phyloP scores from a whole-genome alignment of 2,888 invertebrate species.

The Chirona hameri region DNA sequence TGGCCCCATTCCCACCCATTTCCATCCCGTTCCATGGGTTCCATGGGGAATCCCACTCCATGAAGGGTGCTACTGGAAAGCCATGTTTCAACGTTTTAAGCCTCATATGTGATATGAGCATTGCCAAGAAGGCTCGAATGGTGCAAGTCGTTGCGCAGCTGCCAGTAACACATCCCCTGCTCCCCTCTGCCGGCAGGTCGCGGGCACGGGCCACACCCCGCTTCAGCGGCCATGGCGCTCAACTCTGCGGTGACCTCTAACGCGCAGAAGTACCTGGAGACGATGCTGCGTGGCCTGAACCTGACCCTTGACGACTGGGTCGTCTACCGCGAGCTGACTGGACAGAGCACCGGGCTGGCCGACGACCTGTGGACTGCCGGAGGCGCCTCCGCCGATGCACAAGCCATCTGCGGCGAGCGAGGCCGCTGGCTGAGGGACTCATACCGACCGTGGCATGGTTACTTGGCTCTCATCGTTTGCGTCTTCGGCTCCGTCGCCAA shows the following conservation, averaged over 20 bases:
- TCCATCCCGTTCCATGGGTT: too few relatives aligned
- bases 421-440: constrained; percentile 59
- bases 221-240: not conserved
- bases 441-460: constrained; percentile 80
- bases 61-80: too few relatives aligned
- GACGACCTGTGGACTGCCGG: not conserved
- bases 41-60: too few relatives aligned
- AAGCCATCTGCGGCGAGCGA: constrained; percentile 53
- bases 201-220: not conserved
- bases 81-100: too few relatives aligned
- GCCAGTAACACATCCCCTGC: too few relatives aligned
- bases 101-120: too few relatives aligned
- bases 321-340: not conserved
- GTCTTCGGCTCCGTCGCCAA: constrained; percentile 86
- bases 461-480: constrained; percentile 79
- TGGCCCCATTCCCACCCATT: too few relatives aligned
- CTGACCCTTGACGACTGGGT: not conserved
- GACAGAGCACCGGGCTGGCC: not conserved
- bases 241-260: not conserved
- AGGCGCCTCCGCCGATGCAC: not conserved
- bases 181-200: not conserved
- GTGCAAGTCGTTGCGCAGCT: too few relatives aligned
- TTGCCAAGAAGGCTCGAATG: too few relatives aligned
- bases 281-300: not conserved
- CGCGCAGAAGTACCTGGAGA: not conserved